Base-by-base conservation (phyloP, 1,140 invertebrate genomes). In the Radopholus similis region DNA sequence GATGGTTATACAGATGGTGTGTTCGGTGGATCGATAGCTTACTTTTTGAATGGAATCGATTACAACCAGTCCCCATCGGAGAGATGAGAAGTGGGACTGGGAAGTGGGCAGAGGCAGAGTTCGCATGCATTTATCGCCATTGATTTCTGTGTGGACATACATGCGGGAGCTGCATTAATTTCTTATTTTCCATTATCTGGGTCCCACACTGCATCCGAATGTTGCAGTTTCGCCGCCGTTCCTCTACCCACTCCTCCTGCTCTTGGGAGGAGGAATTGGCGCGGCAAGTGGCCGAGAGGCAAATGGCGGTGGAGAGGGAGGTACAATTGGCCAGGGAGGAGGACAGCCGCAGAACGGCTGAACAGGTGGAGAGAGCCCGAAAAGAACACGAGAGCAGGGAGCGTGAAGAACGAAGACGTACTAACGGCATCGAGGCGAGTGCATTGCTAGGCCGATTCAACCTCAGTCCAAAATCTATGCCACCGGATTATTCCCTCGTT, bases 261-360 rank as follows among this genome's bases (percentile, higher is more conserved):
- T 40, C n/a, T 51, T 62, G 59, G 59, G 15, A 62, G 32, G 21
- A 47, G 9, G 59, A 62, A 30, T 62, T 62, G 18, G 59, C 42
- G 15, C 42, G 34, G 18, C 59, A 62, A 49, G 59, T 62, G 32
- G 37, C 42, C 6, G 59, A 62, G 40, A 35, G 49, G 3, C 26
- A 49, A 62, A 26, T 26, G 18, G 21, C 59, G 18, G 59, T 34
- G n/a, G 34, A 47, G 2, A 1, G 42, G 21, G 59, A 62, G 18
- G 11, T 13, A 15, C 28, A 62, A 8, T 23, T 32, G 30, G 28
- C 26, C n/a, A 40, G 47, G 49, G 59, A 35, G 40, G 49, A 62
- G n/a, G 38, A 62, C 1, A 62, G 59, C 0, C 59, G 56, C 40
- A 65, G 56, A 26, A 63, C 15, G 40, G 32, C n/a, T n/a, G n/a